Percentiles rank a stretch among this genome's conserved stretches.
phyloP scores from a whole-genome alignment of 2,113 vertebrate species.

The Pristiophorus japonicus region DNA sequence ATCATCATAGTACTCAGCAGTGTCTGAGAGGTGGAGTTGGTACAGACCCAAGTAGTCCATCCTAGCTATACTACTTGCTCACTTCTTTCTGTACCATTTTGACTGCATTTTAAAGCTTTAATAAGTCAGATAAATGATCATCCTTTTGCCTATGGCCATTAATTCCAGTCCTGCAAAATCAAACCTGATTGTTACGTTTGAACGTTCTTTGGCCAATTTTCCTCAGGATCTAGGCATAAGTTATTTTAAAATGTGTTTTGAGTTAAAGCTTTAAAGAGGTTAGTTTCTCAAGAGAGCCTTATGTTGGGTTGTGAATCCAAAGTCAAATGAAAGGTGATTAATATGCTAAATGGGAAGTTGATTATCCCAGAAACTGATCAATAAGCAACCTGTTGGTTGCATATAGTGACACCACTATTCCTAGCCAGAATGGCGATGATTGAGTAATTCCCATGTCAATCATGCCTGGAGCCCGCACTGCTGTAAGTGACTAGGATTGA shows the following conservation, averaged over 20 bases:
- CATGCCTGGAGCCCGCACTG: not conserved
- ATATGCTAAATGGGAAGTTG: not conserved
- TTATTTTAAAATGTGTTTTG: not conserved
- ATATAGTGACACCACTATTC: not conserved
- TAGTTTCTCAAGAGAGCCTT: not conserved
- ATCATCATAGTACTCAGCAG: not conserved
- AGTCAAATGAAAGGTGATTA: not conserved
- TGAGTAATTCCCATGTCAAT: not conserved
- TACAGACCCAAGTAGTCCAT: not conserved
- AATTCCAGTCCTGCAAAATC: not conserved
- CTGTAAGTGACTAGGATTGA: not conserved
- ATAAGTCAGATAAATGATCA: not conserved
- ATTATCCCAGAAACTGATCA: not conserved
- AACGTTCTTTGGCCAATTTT: not conserved
- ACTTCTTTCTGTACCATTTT: not conserved
- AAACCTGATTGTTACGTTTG: not conserved
- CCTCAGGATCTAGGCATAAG: not conserved
- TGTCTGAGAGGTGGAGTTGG: not conserved
- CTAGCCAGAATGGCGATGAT: not conserved
- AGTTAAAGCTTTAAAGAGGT: not conserved
- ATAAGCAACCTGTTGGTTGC: not conserved
- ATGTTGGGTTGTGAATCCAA: not conserved
- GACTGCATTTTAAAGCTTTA: not conserved
- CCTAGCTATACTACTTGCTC: not conserved
- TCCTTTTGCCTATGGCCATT: not conserved